These are phyloP conservation scores for Drosophila meridiana DNA, from an alignment of 2,888 invertebrate species.

Conservation along the genomic window DNA sequence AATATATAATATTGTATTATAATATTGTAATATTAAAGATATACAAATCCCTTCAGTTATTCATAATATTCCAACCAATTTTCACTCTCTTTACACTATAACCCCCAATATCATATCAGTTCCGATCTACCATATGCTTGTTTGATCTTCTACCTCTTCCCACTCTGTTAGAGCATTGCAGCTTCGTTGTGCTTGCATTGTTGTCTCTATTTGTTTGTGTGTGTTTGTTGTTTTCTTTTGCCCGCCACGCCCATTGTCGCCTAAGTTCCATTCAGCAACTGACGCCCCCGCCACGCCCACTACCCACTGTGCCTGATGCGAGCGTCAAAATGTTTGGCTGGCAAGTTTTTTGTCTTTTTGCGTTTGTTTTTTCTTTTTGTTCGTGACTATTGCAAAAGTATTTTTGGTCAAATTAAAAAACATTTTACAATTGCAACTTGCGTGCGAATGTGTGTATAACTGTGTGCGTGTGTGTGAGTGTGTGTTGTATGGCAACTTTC, in stretches of 20 bases:
- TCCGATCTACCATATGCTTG: too few species aligned
- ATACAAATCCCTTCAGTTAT: too few species aligned
- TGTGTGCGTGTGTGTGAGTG: constrained; percentile 24
- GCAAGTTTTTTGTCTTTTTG: constrained; percentile 34
- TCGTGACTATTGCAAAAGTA: constrained; percentile 71
- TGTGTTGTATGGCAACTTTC: constrained; percentile 48
- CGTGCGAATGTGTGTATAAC: constrained; percentile 19
- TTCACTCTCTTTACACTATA: too few species aligned
- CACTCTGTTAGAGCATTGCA: not conserved
- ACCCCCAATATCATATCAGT: too few species aligned
- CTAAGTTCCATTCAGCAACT: constrained; percentile 1
- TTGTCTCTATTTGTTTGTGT: not conserved
- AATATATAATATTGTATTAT: too few species aligned
- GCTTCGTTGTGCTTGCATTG: not conserved
- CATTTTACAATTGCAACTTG: constrained; percentile 70
- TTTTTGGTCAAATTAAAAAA: constrained; percentile 78
- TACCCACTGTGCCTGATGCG: constrained; percentile 21
- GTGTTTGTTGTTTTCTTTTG: not conserved
- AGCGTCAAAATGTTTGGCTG: constrained; percentile 47
- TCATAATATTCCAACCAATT: too few species aligned
- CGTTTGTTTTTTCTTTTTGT: constrained; percentile 27
- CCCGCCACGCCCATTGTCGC: constrained; percentile 15
- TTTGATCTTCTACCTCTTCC: not conserved
- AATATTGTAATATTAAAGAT: too few species aligned
- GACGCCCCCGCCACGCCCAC: not conserved